Conservation (phyloP, 1,140 invertebrate species). For the Tetragnatha versicolor region DNA sequence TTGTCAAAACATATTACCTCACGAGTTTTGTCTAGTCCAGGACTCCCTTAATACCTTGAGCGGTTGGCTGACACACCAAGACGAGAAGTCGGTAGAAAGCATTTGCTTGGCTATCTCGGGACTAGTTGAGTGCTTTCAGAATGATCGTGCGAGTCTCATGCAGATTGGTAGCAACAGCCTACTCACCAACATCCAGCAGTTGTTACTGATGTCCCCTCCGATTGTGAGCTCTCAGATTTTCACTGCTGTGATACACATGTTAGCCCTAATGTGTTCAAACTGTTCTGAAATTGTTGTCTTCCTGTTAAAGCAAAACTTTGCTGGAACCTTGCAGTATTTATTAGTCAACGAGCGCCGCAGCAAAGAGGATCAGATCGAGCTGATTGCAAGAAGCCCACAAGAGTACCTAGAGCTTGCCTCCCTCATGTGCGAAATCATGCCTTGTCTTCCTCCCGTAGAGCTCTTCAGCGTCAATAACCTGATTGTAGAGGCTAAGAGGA, state of each 20-base stretch:
- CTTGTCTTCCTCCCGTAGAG: conserved; percentile 89
- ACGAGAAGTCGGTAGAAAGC: conserved; percentile 97
- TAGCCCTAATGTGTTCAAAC: conserved; percentile 92
- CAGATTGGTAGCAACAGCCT: conserved; percentile 94
- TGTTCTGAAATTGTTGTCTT: conserved; percentile 92
- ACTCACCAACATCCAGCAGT: conserved; percentile 89
- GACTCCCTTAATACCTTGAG: conserved; percentile 88
- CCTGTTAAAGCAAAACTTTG: conserved; percentile 91
- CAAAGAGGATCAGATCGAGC: conserved; percentile 61
- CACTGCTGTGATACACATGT: conserved; percentile 92
- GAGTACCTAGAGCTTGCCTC: conserved; percentile 96
- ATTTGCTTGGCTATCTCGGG: conserved; percentile 92
- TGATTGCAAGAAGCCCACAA: conserved; percentile 88
- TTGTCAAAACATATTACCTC: conserved; percentile 89
- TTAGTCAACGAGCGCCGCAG: conserved; percentile 72
- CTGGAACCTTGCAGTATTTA: conserved; percentile 89
- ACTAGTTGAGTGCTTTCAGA: conserved; percentile 95
- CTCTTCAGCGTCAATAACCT: conserved; percentile 91
- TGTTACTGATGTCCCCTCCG: conserved; percentile 90
- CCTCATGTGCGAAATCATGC: conserved; percentile 91
- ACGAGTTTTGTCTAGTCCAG: conserved; percentile 92
- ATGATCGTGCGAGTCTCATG: conserved; percentile 86
- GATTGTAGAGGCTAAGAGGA: conserved; percentile 73
- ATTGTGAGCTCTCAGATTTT: conserved; percentile 92
- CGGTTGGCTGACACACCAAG: conserved; percentile 86